phyloP scores from a whole-genome alignment of 2,113 vertebrate species.

The Chloroceryle aenea region DNA sequence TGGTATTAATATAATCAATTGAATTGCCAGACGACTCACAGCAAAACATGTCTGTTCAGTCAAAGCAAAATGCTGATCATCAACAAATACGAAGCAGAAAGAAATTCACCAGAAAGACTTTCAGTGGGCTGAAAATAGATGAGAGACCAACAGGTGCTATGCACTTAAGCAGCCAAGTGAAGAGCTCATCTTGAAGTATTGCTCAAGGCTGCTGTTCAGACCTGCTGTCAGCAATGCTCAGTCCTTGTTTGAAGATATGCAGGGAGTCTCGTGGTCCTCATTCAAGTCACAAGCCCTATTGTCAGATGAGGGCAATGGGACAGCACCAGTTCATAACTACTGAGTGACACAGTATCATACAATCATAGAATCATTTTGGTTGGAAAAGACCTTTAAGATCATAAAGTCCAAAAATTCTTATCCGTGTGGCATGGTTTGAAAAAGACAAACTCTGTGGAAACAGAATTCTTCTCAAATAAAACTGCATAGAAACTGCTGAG shows the following conservation, averaged over 20 bases:
- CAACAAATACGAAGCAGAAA: not conserved
- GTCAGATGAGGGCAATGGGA: not conserved
- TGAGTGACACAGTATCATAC: not conserved
- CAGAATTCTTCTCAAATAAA: not conserved
- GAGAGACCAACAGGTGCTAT: not conserved
- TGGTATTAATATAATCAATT: not conserved
- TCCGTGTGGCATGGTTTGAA: not conserved
- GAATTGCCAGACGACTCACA: not conserved
- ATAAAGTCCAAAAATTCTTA: not conserved
- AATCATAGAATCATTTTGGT: no score
- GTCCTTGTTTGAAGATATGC: no score
- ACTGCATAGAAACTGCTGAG: not conserved
- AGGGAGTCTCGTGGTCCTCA: not conserved
- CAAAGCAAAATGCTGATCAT: not conserved
- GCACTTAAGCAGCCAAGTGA: not conserved
- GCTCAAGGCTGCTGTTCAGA: not conserved
- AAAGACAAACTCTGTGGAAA: not conserved
- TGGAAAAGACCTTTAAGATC: no score
- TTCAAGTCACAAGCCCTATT: fast-evolving
- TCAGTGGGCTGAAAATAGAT: not conserved
- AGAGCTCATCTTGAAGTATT: not conserved
- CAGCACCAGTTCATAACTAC: not conserved
- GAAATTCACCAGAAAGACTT: not conserved
- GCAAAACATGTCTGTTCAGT: not conserved
- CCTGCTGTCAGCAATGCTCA: not conserved